phyloP scores from a whole-genome alignment of 2,797 vertebrate genomes.

The Rousettus madagascariensis region DNA sequence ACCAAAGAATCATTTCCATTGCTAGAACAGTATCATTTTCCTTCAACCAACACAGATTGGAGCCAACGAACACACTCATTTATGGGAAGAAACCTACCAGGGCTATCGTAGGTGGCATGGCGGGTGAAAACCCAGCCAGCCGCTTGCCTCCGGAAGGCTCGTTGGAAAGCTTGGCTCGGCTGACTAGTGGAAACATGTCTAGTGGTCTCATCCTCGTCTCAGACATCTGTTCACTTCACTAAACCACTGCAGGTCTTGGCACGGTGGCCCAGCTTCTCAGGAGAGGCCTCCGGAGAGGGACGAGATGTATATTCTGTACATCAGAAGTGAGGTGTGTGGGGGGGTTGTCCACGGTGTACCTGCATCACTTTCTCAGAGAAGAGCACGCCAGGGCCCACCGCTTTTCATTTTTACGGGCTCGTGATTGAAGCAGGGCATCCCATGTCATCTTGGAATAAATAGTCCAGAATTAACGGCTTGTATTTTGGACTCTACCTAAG shows the following conservation, averaged over 20 bases:
- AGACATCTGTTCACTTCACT: background rate
- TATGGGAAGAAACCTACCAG: background rate
- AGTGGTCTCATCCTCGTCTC: slow-evolving; percentile 53
- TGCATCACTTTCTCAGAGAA: background rate
- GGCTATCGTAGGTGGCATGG: slow-evolving; percentile 10
- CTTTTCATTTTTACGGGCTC: background rate
- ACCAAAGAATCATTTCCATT: slow-evolving; percentile 15
- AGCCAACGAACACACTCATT: slow-evolving; percentile 51
- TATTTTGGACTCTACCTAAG: background rate
- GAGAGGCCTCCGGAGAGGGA: background rate
- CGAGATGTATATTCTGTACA: background rate
- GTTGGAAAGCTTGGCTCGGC: background rate
- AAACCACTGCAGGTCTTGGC: slow-evolving; percentile 26
- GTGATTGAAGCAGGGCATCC: background rate
- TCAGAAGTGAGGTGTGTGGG: background rate
- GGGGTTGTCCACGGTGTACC: background rate
- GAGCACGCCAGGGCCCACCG: fast-evolving
- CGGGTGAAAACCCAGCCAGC: background rate
- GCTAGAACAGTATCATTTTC: slow-evolving; percentile 20
- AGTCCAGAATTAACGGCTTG: background rate
- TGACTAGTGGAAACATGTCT: slow-evolving; percentile 48
- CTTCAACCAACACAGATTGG: background rate
- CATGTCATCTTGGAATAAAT: background rate
- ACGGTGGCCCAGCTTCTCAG: background rate
- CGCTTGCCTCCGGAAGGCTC: background rate